Evolutionary conservation across 1,140 invertebrate genomes (phyloP), one percentile per base, ranked within the genome.

Genomic region (Ceratina australensis): DNA sequence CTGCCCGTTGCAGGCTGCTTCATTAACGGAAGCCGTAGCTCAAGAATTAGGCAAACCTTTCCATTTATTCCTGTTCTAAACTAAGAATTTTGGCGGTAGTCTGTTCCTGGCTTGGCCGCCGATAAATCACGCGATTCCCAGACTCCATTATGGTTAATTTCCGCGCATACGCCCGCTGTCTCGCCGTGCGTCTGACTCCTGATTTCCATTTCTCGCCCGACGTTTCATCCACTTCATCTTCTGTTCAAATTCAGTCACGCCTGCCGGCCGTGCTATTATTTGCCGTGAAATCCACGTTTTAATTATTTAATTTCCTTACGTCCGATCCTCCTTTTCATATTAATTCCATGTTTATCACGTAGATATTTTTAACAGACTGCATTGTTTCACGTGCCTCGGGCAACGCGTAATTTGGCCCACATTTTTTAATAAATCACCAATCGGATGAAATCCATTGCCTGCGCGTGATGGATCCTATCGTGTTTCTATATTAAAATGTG

Each of bases 61-160:
- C 66, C 65, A 60, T 61, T 54, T 47, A 71, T 20, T 20, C 24
- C 18, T 5, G 56, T 26, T 4, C 54, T 33, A 60, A 56, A 77
- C 52, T 16, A 18, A 52, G 66, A 71, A 78, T 57, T 64, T 63
- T 64, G 59, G 42, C 57, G 73, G 22, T 65, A 54, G 26, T 50
- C 26, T 24, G 57, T 33, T 66, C 47, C 61, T 18, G 28, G 24
- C 12, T 24, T 18, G 20, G 47, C 26, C 16, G 42, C 50, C 67
- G 61, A 66, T 80, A 80, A 80, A 80, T 80, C 74, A 78, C 61
- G 16, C 26, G 65, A 80, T 72, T 72, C 78, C 68, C 79, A 26
- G 52, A 33, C 79, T 42, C 66, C 47, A 60, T 77, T 78, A 77
- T 66, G 66, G 67, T 78, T 72, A 78, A 67, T 69, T 50, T 49